These are phyloP conservation scores for Heterodera filipjevi DNA, from an alignment of 2,888 invertebrate genomes.

Conservation along the genomic window DNA sequence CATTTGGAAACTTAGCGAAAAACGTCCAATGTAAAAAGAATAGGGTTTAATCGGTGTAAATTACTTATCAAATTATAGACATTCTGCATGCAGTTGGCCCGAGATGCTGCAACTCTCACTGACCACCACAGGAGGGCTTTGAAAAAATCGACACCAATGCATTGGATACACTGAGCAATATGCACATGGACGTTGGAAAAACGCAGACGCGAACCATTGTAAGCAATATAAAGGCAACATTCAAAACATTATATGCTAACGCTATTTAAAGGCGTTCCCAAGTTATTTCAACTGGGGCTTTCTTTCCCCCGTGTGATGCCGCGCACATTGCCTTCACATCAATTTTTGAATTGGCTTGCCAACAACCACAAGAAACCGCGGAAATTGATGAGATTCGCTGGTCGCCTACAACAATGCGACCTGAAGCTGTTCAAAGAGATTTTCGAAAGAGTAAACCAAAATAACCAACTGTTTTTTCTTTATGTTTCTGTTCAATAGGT, in stretches of 20 bases:
- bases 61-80: not conserved
- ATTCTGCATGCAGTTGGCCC: not conserved
- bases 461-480: not conserved
- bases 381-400: not conserved
- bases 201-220: not conserved
- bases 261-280: not conserved
- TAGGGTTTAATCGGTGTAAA: not conserved
- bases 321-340: not conserved
- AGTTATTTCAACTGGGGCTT: not conserved
- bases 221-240: not conserved
- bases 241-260: too few relatives aligned
- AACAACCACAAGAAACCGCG: not conserved
- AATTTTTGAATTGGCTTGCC: not conserved
- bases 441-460: not conserved
- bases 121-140: not conserved
- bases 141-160: not conserved
- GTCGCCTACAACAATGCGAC: not conserved
- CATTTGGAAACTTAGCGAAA: not conserved
- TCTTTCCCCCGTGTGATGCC: not conserved
- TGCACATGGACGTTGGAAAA: not conserved
- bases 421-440: not conserved
- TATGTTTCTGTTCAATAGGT: not conserved
- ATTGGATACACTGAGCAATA: not conserved
- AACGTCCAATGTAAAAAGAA: not conserved
- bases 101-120: not conserved